Evolutionary conservation across 2,797 vertebrate genomes (phyloP).

Genomic region (Anabacerthia variegaticeps): DNA sequence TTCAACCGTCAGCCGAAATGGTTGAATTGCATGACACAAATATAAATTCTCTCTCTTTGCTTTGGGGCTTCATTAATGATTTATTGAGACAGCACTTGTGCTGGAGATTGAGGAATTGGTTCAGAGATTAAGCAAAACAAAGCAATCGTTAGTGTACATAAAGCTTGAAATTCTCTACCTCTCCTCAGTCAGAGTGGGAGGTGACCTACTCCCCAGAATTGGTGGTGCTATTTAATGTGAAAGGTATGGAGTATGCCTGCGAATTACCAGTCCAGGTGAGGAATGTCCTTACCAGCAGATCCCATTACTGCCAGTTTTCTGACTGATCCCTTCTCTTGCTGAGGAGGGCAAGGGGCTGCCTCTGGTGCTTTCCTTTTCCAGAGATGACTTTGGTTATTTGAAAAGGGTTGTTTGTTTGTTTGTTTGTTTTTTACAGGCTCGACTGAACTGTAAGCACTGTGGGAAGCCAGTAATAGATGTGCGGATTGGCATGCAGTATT

Average conservation of each 20-base stretch:
- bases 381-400: neutral
- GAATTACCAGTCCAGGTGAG: neutral
- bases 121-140: neutral
- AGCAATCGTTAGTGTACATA: neutral
- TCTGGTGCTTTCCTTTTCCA: neutral
- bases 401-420: neutral
- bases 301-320: neutral
- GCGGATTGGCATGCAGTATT: constrained; percentile 98
- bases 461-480: constrained; percentile 98
- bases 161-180: neutral
- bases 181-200: neutral
- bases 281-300: neutral
- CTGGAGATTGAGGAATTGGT: neutral
- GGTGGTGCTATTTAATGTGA: neutral
- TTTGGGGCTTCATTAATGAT: neutral
- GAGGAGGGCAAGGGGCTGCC: neutral
- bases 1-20: fast-evolving
- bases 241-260: neutral
- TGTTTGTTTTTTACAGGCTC: constrained; percentile 81
- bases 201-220: neutral
- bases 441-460: constrained; percentile 99
- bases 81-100: neutral
- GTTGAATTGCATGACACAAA: neutral
- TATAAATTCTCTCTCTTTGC: neutral
- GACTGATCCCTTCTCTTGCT: neutral